A percentile compares a stretch with the other conserved stretches of the same genome.
Conservation (phyloP, 2,113 vertebrate species). For the Cichladusa arquata region DNA sequence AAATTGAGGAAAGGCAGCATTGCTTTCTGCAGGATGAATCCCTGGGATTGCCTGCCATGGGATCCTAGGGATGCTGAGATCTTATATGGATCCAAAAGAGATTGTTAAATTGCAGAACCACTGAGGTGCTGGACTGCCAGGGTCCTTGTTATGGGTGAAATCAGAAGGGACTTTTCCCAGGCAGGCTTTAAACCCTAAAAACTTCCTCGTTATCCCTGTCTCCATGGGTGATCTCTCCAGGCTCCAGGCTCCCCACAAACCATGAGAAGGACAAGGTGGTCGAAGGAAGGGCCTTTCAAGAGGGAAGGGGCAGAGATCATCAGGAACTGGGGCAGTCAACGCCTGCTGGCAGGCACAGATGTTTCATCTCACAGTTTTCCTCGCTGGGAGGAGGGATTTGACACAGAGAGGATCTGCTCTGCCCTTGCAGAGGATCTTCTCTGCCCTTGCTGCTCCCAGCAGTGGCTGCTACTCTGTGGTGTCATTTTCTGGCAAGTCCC, state of each 20-base stretch:
- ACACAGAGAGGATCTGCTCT: not conserved
- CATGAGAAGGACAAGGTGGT: not conserved
- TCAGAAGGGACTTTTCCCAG: not conserved
- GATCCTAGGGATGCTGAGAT: not conserved
- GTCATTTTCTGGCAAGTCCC: not conserved
- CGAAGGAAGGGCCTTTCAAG: not conserved
- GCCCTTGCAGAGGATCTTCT: not conserved
- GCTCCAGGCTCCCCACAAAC: not conserved
- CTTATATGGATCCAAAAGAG: not conserved
- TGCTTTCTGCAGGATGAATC: not conserved
- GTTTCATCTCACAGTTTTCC: not conserved
- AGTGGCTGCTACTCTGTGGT: not conserved
- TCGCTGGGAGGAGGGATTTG: not conserved
- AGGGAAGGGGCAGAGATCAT: not conserved
- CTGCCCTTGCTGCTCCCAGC: not conserved
- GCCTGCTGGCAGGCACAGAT: not conserved
- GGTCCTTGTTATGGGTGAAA: not conserved
- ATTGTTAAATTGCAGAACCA: not conserved
- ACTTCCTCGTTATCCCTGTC: fast-evolving
- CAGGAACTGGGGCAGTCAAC: not conserved
- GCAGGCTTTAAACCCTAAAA: not conserved
- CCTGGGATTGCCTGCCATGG: not conserved
- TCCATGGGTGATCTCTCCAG: fast-evolving
- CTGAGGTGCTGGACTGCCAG: not conserved
- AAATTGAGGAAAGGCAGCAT: not conserved